Evolutionary conservation across 2,888 invertebrate species (phyloP).

Genomic region (Lasioglossum pauxillum): DNA sequence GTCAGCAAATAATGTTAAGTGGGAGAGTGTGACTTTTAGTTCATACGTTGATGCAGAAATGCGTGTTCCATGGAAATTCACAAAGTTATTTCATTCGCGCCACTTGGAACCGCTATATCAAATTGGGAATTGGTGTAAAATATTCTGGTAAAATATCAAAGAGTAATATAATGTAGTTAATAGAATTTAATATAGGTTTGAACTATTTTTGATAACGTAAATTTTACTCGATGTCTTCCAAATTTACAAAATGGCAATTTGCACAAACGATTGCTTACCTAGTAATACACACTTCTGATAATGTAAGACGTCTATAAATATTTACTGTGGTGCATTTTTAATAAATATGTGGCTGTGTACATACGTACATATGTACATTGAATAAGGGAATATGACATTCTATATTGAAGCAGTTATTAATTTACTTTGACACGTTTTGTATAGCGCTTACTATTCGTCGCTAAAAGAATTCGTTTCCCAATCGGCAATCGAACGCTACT

Average conservation of each 20-base stretch:
- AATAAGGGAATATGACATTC: not conserved
- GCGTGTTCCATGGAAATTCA: not conserved
- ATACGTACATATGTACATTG: not conserved
- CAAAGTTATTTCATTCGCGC: too few species aligned
- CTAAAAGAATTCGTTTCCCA: not conserved
- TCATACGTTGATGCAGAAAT: not conserved
- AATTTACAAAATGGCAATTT: too few species aligned
- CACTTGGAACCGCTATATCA: not conserved
- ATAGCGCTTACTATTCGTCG: not conserved
- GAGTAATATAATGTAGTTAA: not conserved
- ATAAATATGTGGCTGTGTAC: too few species aligned
- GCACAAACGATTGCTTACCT: not conserved
- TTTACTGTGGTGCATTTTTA: not conserved
- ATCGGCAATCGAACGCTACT: constrained; percentile 9
- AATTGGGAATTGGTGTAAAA: not conserved
- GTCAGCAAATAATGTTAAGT: constrained; percentile 6
- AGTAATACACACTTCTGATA: too few species aligned
- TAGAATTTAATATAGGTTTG: not conserved
- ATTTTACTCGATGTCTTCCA: too few species aligned
- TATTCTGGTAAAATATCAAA: too few species aligned
- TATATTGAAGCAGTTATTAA: not conserved
- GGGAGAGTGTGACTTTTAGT: not conserved
- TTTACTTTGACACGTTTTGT: not conserved
- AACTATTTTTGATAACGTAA: not conserved
- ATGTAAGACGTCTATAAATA: not conserved